Evolutionary conservation across 2,113 vertebrate genomes (phyloP).

Genomic region (Redunca redunca): DNA sequence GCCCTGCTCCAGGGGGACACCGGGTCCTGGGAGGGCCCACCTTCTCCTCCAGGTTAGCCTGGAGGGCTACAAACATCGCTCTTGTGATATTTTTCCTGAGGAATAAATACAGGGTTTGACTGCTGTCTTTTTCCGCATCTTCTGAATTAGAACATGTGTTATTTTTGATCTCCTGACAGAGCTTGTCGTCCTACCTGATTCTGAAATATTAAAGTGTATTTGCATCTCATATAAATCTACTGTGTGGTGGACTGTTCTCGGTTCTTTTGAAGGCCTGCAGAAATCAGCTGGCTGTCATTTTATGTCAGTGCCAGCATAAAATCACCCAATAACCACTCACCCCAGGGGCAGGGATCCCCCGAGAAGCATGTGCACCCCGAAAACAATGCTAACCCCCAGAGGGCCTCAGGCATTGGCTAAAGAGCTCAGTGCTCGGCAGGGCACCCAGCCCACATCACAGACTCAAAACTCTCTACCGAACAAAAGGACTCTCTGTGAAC

Average conservation of each 20-base stretch:
- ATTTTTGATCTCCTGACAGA: not conserved
- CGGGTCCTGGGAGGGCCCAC: rapidly evolving
- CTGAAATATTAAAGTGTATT: not conserved
- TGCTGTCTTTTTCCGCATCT: not conserved
- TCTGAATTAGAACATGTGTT: not conserved
- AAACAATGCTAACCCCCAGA: rapidly evolving
- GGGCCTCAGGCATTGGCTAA: rapidly evolving
- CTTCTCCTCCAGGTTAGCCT: rapidly evolving
- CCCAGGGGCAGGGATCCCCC: not conserved
- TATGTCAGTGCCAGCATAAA: rapidly evolving
- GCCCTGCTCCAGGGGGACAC: rapidly evolving
- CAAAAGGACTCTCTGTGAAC: rapidly evolving
- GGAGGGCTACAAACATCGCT: not conserved
- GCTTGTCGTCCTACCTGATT: not conserved
- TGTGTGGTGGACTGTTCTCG: rapidly evolving
- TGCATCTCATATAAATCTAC: rapidly evolving
- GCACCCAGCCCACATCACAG: rapidly evolving
- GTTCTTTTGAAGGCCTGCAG: not conserved
- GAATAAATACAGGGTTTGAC: rapidly evolving
- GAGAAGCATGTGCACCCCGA: rapidly evolving
- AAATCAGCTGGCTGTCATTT: rapidly evolving
- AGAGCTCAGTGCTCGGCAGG: rapidly evolving
- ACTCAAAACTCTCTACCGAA: rapidly evolving
- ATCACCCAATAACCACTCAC: no score
- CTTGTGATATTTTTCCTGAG: not conserved